Evolutionary conservation across 2,113 vertebrate species (phyloP).

Genomic region (human (Homo sapiens)): DNA sequence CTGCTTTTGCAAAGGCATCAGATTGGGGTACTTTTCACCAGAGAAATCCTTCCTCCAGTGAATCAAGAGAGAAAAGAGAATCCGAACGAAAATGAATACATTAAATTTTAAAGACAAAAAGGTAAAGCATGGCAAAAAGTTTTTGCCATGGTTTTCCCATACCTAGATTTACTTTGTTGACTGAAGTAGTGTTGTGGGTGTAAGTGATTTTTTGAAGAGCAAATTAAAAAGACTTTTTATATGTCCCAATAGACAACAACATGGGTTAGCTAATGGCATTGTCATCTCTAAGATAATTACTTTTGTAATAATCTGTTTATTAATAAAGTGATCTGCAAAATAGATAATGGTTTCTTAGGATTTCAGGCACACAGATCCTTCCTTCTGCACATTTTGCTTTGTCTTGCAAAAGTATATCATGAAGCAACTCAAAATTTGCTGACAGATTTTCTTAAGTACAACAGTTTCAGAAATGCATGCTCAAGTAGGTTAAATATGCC

Average conservation of each 20-base stretch:
- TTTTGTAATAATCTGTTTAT: constrained; percentile 74
- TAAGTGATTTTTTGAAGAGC: constrained; percentile 74
- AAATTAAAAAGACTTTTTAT: constrained; percentile 72
- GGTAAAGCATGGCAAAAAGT: background rate
- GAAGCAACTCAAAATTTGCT: constrained; percentile 63
- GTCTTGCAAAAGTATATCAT: background rate
- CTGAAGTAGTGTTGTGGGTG: constrained; percentile 70
- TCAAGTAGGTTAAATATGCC: constrained; percentile 41
- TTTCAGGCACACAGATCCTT: constrained; percentile 24
- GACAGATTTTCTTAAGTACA: constrained; percentile 41
- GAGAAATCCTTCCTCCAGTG: background rate
- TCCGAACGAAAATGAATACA: constrained; percentile 6
- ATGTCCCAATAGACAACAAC: constrained; percentile 66
- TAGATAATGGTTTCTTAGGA: constrained; percentile 67
- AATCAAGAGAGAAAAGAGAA: constrained; percentile 3
- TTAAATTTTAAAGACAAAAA: constrained; percentile 25
- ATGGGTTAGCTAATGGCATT: constrained; percentile 58
- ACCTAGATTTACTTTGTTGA: constrained; percentile 50
- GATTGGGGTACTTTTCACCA: background rate
- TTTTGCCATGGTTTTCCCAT: constrained; percentile 59
- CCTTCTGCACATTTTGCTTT: constrained; percentile 41
- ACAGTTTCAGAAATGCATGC: constrained; percentile 55
- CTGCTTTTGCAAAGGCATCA: background rate
- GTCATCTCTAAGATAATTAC: constrained; percentile 70
- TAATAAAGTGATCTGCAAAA: constrained; percentile 71